Conservation (phyloP, 2,888 invertebrate genomes). For the Adelphocoris suturalis region DNA sequence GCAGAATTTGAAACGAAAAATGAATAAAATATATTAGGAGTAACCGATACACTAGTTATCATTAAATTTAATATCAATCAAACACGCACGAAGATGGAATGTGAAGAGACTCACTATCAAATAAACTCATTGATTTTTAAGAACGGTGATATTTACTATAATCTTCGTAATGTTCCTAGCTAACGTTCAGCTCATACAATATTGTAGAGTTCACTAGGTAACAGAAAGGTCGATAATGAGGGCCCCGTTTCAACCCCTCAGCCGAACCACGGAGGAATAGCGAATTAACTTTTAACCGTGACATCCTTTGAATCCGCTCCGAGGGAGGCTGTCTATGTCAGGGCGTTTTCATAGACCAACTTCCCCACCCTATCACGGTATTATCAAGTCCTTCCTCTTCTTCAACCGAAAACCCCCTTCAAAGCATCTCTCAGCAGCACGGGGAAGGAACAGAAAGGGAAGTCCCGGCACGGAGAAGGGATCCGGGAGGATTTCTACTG, state of each 20-base stretch:
- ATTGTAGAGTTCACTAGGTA: not conserved
- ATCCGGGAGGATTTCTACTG: conserved; percentile 34
- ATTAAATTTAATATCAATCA: too few species aligned
- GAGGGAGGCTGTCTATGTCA: conserved; percentile 23
- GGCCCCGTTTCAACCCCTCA: not conserved
- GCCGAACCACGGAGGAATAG: not conserved
- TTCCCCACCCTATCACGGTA: conserved; percentile 15
- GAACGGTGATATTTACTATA: too few species aligned
- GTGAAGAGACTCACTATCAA: too few species aligned
- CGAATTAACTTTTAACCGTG: conserved; percentile 45
- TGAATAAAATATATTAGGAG: too few species aligned
- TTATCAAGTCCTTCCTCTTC: conserved; percentile 28
- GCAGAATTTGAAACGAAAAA: too few species aligned
- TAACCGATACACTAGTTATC: too few species aligned
- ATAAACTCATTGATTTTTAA: too few species aligned
- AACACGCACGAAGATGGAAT: too few species aligned
- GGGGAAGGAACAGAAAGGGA: not conserved
- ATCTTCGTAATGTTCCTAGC: not conserved
- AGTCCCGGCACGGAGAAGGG: conserved; percentile 29
- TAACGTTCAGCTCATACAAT: not conserved
- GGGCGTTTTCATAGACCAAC: not conserved
- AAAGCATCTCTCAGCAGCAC: conserved; percentile 1
- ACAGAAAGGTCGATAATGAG: conserved; percentile 22
- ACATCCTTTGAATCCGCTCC: conserved; percentile 28
- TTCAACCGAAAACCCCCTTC: conserved; percentile 19